These are phyloP conservation scores for Pipistrellus pipistrellus DNA, from an alignment of 2,797 vertebrate species.

Conservation along the genomic window DNA sequence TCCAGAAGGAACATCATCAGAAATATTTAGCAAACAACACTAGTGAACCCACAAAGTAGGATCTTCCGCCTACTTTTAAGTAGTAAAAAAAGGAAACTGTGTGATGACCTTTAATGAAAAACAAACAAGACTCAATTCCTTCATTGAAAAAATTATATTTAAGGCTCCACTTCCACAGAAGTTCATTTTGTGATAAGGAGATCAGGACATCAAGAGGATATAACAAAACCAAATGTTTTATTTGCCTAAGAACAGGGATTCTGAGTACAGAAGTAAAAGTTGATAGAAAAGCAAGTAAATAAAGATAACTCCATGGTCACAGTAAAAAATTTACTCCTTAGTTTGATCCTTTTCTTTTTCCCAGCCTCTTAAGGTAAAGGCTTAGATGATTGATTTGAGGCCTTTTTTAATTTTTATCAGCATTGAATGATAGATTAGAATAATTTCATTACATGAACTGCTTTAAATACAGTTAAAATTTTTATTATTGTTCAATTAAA, in stretches of 20 bases:
- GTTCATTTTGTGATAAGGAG: background rate
- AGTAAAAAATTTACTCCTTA: background rate
- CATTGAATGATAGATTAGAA: background rate
- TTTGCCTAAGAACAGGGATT: background rate
- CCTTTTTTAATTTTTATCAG: background rate
- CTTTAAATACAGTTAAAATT: background rate
- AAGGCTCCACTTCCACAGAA: background rate
- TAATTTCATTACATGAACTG: background rate
- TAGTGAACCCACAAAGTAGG: no score
- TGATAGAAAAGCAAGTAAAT: constrained; percentile 8
- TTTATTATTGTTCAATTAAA: background rate
- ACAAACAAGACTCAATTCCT: background rate
- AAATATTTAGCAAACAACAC: background rate
- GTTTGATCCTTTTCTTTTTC: background rate
- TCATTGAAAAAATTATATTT: background rate
- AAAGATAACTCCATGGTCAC: background rate
- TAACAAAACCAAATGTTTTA: background rate
- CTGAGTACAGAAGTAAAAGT: background rate
- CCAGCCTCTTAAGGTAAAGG: background rate
- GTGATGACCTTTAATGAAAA: background rate
- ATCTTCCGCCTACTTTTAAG: background rate
- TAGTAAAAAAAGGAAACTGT: background rate
- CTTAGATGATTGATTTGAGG: background rate
- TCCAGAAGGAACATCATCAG: background rate
- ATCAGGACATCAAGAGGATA: background rate